Base-by-base conservation (phyloP, 1,140 invertebrate genomes). In the Sinella curviseta region DNA sequence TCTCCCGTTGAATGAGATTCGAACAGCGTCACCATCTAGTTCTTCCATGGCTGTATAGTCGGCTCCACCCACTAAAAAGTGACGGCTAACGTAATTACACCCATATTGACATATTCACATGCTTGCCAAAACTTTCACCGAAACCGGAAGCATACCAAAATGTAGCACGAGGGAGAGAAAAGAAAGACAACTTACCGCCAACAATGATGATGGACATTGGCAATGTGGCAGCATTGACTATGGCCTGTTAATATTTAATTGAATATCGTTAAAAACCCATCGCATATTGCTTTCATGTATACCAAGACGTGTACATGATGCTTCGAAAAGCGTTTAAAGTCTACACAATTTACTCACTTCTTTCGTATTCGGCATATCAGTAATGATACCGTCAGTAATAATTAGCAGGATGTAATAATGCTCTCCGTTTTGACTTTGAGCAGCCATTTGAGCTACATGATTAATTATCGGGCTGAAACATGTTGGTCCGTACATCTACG, bases 311-410 rank as follows among this genome's bases (percentile, higher is more conserved):
- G n/a, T n/a, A n/a, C n/a, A n/a, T n/a, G n/a, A n/a, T n/a, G n/a
- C n/a, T n/a, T n/a, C n/a, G n/a, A n/a, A n/a, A n/a, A n/a, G n/a
- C n/a, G n/a, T n/a, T n/a, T n/a, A n/a, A n/a, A n/a, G n/a, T n/a
- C n/a, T n/a, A n/a, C n/a, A 48, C 39, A 48, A 48, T 3, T n/a
- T 26, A 60, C 57, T 60, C 84, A 87, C 90, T 78, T 89, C 85
- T 82, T 88, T 90, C 0, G 92, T 92, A 39, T 90, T 86, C 20
- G 88, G 87, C 88, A 93, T 91, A 84, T 93, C 92, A 16, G 90
- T 91, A 35, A 93, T 91, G 31, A 91, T 89, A 33, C 92, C 92
- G 86, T 93, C 92, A 1, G 92, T 93, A 3, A 93, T 86, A 74
- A 93, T 90, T 0, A 93, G 86, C 1, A 93, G 85, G 39, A 92